Evolutionary conservation across 2,797 vertebrate genomes (phyloP).

Genomic region (Chloroceryle amazona): DNA sequence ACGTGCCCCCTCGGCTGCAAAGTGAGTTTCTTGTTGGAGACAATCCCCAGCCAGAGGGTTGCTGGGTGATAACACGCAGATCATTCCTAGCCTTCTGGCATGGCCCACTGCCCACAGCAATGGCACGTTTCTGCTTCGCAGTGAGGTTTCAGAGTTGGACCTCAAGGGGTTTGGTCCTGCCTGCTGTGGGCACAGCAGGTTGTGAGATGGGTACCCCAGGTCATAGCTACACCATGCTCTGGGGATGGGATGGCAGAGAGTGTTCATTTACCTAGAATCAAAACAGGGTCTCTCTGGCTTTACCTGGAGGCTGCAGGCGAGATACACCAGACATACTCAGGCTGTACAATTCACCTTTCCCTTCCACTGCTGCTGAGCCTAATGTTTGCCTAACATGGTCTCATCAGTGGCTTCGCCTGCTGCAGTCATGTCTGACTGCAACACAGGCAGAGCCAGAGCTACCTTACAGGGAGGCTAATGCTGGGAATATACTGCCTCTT

Average conservation of each 20-base stretch:
- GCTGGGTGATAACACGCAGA: not conserved
- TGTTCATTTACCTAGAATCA: not conserved
- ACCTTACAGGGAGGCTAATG: not conserved
- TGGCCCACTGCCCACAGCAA: not conserved
- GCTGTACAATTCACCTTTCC: not conserved
- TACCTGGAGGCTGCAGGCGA: not conserved
- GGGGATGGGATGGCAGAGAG: not conserved
- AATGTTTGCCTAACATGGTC: accelerated
- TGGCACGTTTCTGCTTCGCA: not conserved
- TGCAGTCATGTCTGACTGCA: not conserved
- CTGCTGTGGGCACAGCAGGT: accelerated
- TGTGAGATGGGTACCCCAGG: not conserved
- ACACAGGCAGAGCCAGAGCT: not conserved
- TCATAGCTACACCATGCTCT: accelerated
- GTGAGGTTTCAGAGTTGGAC: not conserved
- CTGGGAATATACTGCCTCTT: not conserved
- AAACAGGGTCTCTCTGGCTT: not conserved
- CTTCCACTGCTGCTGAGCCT: not conserved
- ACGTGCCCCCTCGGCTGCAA: accelerated
- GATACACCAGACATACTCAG: not conserved
- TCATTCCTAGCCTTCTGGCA: not conserved
- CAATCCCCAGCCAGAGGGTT: not conserved
- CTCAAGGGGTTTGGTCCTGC: not conserved
- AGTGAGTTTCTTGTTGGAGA: not conserved
- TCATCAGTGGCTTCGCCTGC: not conserved